phyloP scores from a whole-genome alignment of 2,888 invertebrate genomes.

The Cyclophora punctaria region DNA sequence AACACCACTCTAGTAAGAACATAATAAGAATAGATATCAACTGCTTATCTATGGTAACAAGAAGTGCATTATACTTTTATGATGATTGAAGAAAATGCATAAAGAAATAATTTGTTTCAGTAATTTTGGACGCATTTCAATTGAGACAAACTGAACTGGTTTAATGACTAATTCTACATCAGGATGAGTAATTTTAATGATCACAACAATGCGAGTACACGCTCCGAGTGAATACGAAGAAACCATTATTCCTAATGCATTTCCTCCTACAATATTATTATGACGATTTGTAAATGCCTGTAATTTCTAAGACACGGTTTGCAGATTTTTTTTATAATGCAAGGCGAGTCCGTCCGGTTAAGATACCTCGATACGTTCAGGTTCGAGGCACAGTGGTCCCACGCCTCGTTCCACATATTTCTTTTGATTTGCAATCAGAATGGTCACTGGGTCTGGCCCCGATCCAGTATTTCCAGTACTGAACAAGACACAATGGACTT shows the following conservation, averaged over 20 bases:
- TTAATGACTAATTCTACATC: constrained; percentile 62
- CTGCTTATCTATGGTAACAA: no score
- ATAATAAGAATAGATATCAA: no score
- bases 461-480: constrained; percentile 19
- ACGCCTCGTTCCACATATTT: constrained; percentile 61
- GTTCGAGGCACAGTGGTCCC: constrained; percentile 58
- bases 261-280: constrained; percentile 13
- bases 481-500: no score
- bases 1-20: no score
- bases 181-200: constrained; percentile 64
- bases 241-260: constrained; percentile 4
- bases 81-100: no score
- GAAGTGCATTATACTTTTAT: no score
- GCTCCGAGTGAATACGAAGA: not conserved
- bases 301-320: constrained; percentile 45
- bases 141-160: constrained; percentile 52
- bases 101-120: no score
- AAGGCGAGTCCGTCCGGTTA: constrained; percentile 64
- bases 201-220: constrained; percentile 34
- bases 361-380: constrained; percentile 70
- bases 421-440: constrained; percentile 38
- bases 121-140: constrained; percentile 47
- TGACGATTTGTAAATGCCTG: constrained; percentile 29
- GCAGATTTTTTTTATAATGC: constrained; percentile 46
- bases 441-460: constrained; percentile 36